A percentile compares a stretch with the other conserved stretches of the same genome.
phyloP scores from a whole-genome alignment of 2,113 vertebrate species.

The Stegostoma tigrinum region DNA sequence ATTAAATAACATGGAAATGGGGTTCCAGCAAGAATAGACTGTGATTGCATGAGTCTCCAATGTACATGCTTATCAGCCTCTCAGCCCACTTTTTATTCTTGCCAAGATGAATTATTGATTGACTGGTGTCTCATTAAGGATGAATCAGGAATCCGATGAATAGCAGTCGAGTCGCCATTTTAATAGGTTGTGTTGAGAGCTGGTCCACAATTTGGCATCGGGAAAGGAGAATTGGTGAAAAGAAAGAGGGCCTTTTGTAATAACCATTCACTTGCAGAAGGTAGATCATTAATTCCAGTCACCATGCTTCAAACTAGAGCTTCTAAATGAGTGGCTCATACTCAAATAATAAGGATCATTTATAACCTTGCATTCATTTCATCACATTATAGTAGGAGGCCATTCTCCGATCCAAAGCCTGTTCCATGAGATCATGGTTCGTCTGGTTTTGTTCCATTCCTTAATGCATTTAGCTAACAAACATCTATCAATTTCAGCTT shows the following conservation, averaged over 20 bases:
- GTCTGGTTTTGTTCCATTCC: not conserved
- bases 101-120: constrained; percentile 76
- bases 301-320: not conserved
- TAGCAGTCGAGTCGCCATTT: constrained; percentile 52
- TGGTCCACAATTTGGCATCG: not conserved
- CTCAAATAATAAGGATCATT: not conserved
- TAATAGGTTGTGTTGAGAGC: constrained; percentile 40
- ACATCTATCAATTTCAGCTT: not conserved
- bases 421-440: not conserved
- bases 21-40: constrained; percentile 42
- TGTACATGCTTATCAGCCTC: constrained; percentile 57
- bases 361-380: not conserved
- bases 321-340: not conserved
- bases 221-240: not conserved
- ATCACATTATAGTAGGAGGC: not conserved
- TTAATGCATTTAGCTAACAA: too few relatives aligned
- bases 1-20: constrained; percentile 13
- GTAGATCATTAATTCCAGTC: not conserved
- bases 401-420: not conserved
- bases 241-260: not conserved
- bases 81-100: constrained; percentile 50
- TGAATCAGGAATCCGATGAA: constrained; percentile 63
- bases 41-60: constrained; percentile 62
- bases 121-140: constrained; percentile 64
- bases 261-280: not conserved